Conservation (phyloP, 2,888 invertebrate genomes). For the Drosophila rellima region DNA sequence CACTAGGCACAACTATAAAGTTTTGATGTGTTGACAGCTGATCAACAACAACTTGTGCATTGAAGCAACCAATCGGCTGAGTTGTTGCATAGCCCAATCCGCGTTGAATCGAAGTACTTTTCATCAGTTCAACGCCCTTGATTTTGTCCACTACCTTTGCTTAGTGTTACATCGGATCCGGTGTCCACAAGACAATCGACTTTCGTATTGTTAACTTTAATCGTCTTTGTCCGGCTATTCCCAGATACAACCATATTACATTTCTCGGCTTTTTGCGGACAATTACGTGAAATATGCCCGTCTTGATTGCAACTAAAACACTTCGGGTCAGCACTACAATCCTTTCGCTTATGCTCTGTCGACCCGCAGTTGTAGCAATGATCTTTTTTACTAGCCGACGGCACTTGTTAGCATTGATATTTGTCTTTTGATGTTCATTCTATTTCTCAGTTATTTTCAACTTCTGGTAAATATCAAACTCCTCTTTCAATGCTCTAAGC, state of each 20-base stretch:
- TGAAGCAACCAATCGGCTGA: too few species aligned
- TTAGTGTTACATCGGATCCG: too few species aligned
- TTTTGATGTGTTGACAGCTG: too few species aligned
- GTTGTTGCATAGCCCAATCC: too few species aligned
- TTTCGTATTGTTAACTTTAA: background rate
- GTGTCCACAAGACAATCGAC: too few species aligned
- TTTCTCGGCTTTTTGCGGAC: conserved; percentile 4
- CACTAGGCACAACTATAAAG: too few species aligned
- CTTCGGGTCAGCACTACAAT: conserved; percentile 11
- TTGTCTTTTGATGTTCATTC: too few species aligned
- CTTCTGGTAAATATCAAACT: conserved; percentile 5
- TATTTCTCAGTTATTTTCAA: background rate
- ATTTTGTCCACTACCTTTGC: too few species aligned
- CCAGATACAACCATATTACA: background rate
- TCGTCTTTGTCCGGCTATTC: conserved; percentile 2
- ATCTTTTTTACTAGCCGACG: background rate
- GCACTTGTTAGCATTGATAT: background rate
- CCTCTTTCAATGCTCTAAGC: background rate
- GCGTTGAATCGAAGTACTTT: too few species aligned
- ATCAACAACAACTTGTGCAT: too few species aligned
- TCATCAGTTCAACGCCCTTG: too few species aligned
- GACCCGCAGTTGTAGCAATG: conserved; percentile 23
- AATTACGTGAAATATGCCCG: conserved; percentile 16
- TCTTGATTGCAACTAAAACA: conserved; percentile 16
- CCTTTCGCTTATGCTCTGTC: conserved; percentile 13